Evolutionary conservation across 2,888 invertebrate species (phyloP), one percentile per base, ranked within the genome.

Genomic region (Campoletis raptor): DNA sequence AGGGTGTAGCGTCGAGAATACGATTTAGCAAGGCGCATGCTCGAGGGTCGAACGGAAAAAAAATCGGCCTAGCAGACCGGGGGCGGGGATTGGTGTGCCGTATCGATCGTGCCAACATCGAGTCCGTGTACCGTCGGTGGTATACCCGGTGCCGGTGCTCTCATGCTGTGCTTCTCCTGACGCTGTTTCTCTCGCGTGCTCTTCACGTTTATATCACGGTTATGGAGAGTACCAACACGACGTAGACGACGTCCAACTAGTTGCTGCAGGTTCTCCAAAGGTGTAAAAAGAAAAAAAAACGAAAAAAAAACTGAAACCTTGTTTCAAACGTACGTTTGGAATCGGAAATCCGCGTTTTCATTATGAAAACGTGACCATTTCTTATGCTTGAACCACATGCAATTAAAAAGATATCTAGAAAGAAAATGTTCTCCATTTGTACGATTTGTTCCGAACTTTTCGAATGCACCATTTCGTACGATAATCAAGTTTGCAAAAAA

Each of bases 1-100:
- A 72, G 85, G 64, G 81, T 61, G 52, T 72, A 83, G 54, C 73
- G 37, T 54, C 42, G 64, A 40, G 72, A 64, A 69, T 15, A 78
- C 36, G 37, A 40, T 48, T 67, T 9, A 8, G n/a, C 4, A 69
- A 30, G 7, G 91, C 92, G 92, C 92, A 90, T 77, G 92, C 92
- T 92, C 92, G 89, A 89, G 90, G 89, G 90, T 92, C 90, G 91
- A 91, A 91, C 89, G 91, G 91, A 95, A 96, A 95, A 74, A 96
- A 96, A 96, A 96, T 96, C 96, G 95, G 95, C 94, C 94, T 95
- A 95, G 95, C 95, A 95, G 95, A 52, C 80, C 81, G 94, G 94
- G 94, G 94, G 83, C 84, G 94, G 94, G 89, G 89, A 91, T 86
- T 83, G 92, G 90, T 90, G 91, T 81, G 90, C 89, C 92, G 92